Base-by-base conservation (phyloP, 2,888 invertebrate species). In the Microctonus brassicae region DNA sequence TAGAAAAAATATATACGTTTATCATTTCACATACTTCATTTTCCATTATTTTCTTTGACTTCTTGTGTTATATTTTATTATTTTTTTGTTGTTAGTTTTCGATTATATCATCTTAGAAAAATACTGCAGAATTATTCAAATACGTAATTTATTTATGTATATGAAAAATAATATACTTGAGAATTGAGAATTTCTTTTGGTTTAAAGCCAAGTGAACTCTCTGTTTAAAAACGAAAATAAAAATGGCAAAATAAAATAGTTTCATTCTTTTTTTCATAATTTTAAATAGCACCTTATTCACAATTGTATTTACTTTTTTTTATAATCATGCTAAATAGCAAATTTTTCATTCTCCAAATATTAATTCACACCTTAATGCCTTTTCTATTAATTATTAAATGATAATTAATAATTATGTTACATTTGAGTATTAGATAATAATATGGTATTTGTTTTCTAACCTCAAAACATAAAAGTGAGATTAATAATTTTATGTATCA, bases 1-100 rank as follows among this genome's bases (percentile, higher is more conserved):
- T 66, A 57, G 36, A 57, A 66, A 66, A 66, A 66, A 66, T 66
- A 66, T 66, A 66, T 66, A 53, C 36, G 36, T 57, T 7, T 57
- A 36, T 66, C 55, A 55, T 57, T 57, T 66, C 57, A 66, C 57
- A 66, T 29, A 57, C 63, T 33, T 63, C 52, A 26, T 52, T 47
- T 20, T 1, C 6, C 17, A 9, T 47, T 47, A 1, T 3, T 20
- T 17, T 17, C 17, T 17, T 47, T 17, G 9, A 17, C 7, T 17
- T 20, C 17, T 47, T 47, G 17, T 47, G 7, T 47, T 17, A n/a
- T 17, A 47, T 7, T 47, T 47, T 47, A 3, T 47, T 47, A 29
- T 29, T 7, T 29, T 29, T 29, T 29, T 29, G 7, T 29, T 3
- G 29, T 29, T 29, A 5, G 3, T 36, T 36, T 36, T 36, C 10